A percentile compares a stretch with the other conserved stretches of the same genome.
These are phyloP conservation scores for Drosophila jambulina DNA, from an alignment of 1,140 invertebrate genomes.

Conservation along the genomic window DNA sequence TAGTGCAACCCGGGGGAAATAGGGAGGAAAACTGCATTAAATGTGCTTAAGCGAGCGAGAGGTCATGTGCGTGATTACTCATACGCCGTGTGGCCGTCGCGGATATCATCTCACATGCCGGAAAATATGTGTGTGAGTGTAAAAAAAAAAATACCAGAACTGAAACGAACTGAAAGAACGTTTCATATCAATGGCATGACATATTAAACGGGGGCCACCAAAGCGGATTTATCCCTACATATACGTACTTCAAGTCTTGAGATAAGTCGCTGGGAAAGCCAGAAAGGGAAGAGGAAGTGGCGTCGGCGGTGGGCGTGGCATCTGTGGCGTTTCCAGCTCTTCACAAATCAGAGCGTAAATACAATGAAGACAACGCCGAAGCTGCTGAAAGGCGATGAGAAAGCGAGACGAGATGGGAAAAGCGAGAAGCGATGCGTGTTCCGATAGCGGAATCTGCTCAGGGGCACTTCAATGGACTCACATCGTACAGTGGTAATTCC, in stretches of 20 bases:
- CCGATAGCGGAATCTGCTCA: constrained; percentile 65
- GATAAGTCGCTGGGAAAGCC: constrained; percentile 6
- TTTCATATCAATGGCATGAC: constrained; percentile 71
- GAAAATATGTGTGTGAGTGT: constrained; percentile 8
- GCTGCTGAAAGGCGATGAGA: constrained; percentile 46
- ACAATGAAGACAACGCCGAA: constrained; percentile 56
- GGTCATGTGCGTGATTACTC: constrained; percentile 79
- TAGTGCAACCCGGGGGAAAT: constrained; percentile 20
- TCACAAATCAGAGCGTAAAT: constrained; percentile 80
- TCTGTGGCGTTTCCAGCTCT: constrained; percentile 58
- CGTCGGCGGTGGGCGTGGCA: constrained; percentile 5
- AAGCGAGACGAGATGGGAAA: constrained; percentile 43
- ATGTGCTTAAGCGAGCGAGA: constrained; percentile 61
- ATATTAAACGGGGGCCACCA: constrained; percentile 68
- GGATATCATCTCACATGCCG: constrained; percentile 36
- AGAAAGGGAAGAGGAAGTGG: neutral
- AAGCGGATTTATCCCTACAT: constrained; percentile 63
- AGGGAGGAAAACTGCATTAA: constrained; percentile 28
- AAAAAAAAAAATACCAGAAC: constrained; percentile 16
- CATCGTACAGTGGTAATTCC: constrained; percentile 24
- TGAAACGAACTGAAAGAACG: constrained; percentile 34
- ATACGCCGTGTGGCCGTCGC: constrained; percentile 55
- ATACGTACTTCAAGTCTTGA: constrained; percentile 45
- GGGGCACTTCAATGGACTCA: constrained; percentile 58
- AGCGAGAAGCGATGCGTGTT: constrained; percentile 55